phyloP scores from a whole-genome alignment of 1,140 invertebrate genomes.

The Plodia interpunctella region DNA sequence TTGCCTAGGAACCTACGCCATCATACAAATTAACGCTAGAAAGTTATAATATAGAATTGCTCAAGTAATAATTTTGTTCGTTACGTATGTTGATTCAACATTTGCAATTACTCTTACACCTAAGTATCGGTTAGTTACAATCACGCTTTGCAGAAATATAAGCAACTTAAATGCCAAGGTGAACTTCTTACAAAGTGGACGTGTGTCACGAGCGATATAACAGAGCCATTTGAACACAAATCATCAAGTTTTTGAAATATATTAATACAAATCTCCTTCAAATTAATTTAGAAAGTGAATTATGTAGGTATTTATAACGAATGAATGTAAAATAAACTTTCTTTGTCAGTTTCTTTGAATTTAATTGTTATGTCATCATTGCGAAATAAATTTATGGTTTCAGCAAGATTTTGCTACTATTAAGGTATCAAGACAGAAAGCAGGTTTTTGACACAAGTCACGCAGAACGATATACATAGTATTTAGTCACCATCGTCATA shows the following conservation, averaged over 20 bases:
- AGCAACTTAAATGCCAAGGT: constrained; percentile 63
- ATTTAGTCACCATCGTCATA: no score
- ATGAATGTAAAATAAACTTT: constrained; percentile 10
- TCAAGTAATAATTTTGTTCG: not conserved
- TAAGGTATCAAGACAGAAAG: constrained; percentile 15
- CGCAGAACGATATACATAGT: constrained; percentile 18
- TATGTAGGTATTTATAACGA: constrained; percentile 4
- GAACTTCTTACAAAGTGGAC: constrained; percentile 57
- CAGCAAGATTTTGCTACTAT: constrained; percentile 13
- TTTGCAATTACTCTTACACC: constrained; percentile 1
- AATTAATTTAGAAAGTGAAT: constrained; percentile 17
- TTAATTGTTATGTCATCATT: constrained; percentile 13
- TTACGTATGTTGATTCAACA: constrained; percentile 5
- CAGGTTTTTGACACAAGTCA: constrained; percentile 23
- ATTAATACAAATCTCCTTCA: constrained; percentile 13
- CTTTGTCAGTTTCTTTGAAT: not conserved
- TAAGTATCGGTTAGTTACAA: constrained; percentile 12
- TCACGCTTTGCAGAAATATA: constrained; percentile 32
- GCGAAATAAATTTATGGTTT: constrained; percentile 10
- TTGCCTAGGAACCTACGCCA: not conserved
- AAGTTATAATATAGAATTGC: not conserved
- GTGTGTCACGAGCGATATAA: constrained; percentile 33
- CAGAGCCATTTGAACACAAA: not conserved
- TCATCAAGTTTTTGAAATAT: not conserved
- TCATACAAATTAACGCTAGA: not conserved